phyloP scores from a whole-genome alignment of 2,113 vertebrate genomes.

The Hypomesus transpacificus region DNA sequence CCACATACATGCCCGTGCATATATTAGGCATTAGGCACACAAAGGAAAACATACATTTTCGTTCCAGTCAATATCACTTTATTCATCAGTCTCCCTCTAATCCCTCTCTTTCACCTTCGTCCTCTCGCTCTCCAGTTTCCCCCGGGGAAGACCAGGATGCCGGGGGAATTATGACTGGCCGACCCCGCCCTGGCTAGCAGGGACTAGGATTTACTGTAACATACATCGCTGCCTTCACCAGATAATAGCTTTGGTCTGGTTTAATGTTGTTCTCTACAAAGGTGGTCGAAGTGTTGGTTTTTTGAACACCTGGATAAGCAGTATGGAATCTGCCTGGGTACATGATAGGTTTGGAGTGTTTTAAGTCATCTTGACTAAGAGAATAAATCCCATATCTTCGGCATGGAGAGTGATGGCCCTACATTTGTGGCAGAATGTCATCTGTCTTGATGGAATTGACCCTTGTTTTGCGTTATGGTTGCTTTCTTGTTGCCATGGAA shows the following conservation, averaged over 20 bases:
- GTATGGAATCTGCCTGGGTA: too few species aligned
- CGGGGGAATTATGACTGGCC: background rate
- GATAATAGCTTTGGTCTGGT: too few species aligned
- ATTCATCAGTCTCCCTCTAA: conserved; percentile 3
- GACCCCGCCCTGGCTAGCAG: conserved; percentile 16
- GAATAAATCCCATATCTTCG: too few species aligned
- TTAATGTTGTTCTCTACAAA: too few species aligned
- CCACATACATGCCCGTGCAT: background rate
- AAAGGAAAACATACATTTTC: too few species aligned
- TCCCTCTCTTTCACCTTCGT: background rate
- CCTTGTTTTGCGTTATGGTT: background rate
- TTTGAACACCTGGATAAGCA: too few species aligned
- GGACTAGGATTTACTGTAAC: background rate
- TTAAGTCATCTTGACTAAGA: too few species aligned
- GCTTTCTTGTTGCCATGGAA: conserved; percentile 49
- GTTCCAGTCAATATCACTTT: conserved; percentile 12
- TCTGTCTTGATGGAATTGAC: conserved; percentile 28
- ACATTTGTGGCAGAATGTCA: background rate
- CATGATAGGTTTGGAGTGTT: too few species aligned
- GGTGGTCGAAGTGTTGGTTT: too few species aligned
- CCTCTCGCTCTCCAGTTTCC: background rate
- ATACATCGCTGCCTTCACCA: too few species aligned
- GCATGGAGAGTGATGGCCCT: too few species aligned
- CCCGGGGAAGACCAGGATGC: background rate
- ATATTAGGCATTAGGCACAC: conserved; percentile 14